Conservation (phyloP, 2,113 vertebrate genomes). For the Pedetes capensis region DNA sequence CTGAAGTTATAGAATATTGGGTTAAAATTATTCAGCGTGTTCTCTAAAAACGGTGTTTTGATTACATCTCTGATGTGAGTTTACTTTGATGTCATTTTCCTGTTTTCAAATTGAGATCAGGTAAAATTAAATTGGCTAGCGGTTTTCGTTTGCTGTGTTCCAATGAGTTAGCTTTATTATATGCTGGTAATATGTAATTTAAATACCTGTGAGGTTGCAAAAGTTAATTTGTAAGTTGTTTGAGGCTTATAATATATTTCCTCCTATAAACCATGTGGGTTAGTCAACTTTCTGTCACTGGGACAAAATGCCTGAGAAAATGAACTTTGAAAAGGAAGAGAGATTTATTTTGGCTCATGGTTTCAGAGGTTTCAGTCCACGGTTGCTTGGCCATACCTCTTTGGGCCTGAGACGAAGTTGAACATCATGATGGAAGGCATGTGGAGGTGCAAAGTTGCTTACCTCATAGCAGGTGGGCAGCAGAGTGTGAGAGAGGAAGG, state of each 20-base stretch:
- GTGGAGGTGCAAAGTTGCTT: neutral
- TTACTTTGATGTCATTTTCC: slow-evolving; percentile 40
- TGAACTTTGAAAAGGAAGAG: neutral
- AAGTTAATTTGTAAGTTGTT: slow-evolving; percentile 18
- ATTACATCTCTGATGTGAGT: neutral
- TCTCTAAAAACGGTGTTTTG: slow-evolving; percentile 32
- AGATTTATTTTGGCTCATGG: neutral
- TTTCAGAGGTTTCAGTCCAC: neutral
- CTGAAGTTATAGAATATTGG: neutral
- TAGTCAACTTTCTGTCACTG: neutral
- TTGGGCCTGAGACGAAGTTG: neutral
- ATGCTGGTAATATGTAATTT: neutral
- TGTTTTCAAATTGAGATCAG: neutral
- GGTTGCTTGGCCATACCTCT: neutral
- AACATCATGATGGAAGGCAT: too few species aligned
- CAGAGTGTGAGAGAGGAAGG: neutral
- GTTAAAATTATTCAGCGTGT: neutral
- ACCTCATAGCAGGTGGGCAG: too few species aligned
- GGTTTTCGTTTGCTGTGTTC: neutral
- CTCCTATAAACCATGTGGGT: neutral
- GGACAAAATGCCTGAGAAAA: neutral
- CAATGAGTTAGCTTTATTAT: neutral
- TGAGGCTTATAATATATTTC: slow-evolving; percentile 7
- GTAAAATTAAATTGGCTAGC: neutral
- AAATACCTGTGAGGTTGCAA: slow-evolving; percentile 17